Evolutionary conservation across 64 coral and sea anemone genomes (phyloP), one percentile per base, ranked within the genome.

Genomic region (Pocillopora verrucosa): DNA sequence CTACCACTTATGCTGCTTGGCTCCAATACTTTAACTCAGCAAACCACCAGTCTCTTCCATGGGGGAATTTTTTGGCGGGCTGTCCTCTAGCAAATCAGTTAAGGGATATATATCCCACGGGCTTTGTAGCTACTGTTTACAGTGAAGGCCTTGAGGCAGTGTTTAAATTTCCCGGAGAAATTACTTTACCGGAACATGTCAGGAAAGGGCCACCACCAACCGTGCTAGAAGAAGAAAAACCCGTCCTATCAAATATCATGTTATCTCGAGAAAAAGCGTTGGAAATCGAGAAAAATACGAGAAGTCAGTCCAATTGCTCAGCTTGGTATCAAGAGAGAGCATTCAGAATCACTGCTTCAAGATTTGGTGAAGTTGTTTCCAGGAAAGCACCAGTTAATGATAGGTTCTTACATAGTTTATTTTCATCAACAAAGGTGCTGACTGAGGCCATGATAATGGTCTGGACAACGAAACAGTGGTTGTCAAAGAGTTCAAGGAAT

Each of bases 401-500:
- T 9, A 86, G 16, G 59, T 91, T 86, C 41, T 69, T 86, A 61
- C 80, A 84, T 75, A 91, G 37, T 91, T 60, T 91, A 75, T 91
- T 91, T 78, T 25, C 67, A 65, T 61, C 19, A 84, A 56, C 90
- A 76, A 86, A 36, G 19, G 90, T 78, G 56, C 81, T 77, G 34
- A 91, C 90, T 91, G 38, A 91, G 72, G 59, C 58, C 61, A 91
- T 91, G 90, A 91, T 51, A 86, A 86, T 91, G 73, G 73, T 62
- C 57, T 86, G 26, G 61, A 86, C 16, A 77, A 41, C 59, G 90
- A 91, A 91, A 59, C 90, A 77, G 34, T 20, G 26, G 90, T 91
- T 73, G 90, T 91, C 22, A 91, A 90, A 75, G 80, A 91, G 34
- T 91, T 91, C 58, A 86, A 91, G 56, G 89, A 91, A 34, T 56